Conservation (phyloP, 2,888 invertebrate genomes). For the Tubulanus polymorphus region DNA sequence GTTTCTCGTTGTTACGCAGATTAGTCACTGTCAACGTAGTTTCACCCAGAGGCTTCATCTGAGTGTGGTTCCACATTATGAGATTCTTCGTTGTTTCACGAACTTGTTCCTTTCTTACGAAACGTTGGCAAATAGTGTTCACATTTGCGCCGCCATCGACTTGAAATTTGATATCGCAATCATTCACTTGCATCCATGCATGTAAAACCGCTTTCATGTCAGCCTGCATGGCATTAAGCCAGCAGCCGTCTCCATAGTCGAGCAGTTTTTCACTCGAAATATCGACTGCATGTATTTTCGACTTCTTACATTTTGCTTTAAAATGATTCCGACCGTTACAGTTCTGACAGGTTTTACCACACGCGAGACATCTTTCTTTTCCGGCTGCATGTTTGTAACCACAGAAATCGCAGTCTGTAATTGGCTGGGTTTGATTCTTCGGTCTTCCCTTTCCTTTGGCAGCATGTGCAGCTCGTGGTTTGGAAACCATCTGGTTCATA, state of each 20-base stretch:
- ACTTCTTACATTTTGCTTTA: background rate
- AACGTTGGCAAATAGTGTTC: conserved; percentile 10
- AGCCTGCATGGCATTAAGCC: background rate
- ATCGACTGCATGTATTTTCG: background rate
- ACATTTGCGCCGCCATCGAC: conserved; percentile 10
- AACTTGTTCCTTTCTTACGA: conserved; percentile 3
- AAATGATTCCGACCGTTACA: conserved; percentile 12
- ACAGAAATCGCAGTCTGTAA: conserved; percentile 4
- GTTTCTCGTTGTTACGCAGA: background rate
- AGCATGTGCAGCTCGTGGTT: too few species aligned
- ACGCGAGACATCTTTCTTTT: conserved; percentile 10
- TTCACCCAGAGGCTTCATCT: conserved; percentile 5
- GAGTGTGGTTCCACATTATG: conserved; percentile 6
- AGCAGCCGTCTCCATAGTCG: background rate
- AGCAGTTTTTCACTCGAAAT: background rate
- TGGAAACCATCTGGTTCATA: background rate
- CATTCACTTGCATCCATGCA: background rate
- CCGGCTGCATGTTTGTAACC: conserved; percentile 3
- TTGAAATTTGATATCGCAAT: conserved; percentile 2
- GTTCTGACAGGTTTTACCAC: conserved; percentile 5
- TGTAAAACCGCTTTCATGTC: background rate
- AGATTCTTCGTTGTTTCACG: background rate
- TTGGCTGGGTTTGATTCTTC: too few species aligned
- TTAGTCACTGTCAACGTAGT: conserved; percentile 1
- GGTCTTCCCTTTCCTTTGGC: too few species aligned